phyloP scores from a whole-genome alignment of 2,113 vertebrate species.

The Ciconia boyciana region DNA sequence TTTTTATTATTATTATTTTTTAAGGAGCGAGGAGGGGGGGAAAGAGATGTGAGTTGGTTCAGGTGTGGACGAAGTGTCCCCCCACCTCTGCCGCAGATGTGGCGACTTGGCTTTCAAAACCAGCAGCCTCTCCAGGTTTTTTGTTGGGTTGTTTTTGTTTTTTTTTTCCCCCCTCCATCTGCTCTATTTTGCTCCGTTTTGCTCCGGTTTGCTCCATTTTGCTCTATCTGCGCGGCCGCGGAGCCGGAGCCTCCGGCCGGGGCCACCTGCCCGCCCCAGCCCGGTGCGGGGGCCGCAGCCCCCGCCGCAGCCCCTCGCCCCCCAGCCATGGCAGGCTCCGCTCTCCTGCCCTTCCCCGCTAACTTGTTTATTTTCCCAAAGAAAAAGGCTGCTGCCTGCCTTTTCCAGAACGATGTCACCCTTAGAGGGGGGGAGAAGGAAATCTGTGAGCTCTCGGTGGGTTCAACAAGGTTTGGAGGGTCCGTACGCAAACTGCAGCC shows the following conservation, averaged over 20 bases:
- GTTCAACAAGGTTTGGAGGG: neutral
- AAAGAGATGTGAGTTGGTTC: neutral
- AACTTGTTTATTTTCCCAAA: constrained; percentile 27
- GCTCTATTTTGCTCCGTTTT: neutral
- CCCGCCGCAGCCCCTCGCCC: neutral
- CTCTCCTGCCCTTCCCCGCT: neutral
- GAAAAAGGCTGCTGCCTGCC: neutral
- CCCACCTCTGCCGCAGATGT: neutral
- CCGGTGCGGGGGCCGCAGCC: neutral
- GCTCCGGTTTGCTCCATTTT: neutral
- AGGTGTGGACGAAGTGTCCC: neutral
- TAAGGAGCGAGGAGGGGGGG: neutral
- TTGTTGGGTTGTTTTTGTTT: too few relatives aligned
- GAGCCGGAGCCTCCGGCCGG: neutral
- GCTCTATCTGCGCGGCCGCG: neutral
- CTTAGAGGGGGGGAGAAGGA: neutral
- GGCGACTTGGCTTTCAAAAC: neutral
- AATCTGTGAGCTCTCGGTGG: neutral
- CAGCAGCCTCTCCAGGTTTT: neutral
- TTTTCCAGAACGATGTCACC: neutral
- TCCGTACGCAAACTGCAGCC: neutral
- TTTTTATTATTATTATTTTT: neutral
- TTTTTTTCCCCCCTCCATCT: rapidly evolving
- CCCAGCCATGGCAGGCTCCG: neutral
- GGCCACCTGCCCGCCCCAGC: neutral